Evolutionary conservation across 2,797 vertebrate species (phyloP).

Genomic region (Myioborus miniatus): DNA sequence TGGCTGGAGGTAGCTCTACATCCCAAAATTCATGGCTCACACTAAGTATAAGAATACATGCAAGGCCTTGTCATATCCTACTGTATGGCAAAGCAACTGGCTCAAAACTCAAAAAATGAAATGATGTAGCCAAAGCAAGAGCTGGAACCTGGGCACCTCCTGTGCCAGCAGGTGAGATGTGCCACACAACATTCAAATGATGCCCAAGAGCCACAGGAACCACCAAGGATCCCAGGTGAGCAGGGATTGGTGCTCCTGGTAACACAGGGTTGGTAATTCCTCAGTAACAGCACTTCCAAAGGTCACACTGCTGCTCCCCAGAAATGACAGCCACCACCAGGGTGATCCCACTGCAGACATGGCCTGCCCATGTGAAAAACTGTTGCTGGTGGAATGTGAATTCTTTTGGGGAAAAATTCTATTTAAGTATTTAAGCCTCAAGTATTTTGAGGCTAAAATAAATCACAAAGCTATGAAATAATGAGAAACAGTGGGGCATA

Average conservation of each 20-base stretch:
- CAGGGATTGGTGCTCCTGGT: background rate
- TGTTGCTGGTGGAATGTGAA: background rate
- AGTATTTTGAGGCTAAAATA: background rate
- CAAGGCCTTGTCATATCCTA: background rate
- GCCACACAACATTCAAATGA: accelerated
- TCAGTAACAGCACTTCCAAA: background rate
- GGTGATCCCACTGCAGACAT: background rate
- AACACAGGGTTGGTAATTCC: background rate
- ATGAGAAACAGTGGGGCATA: background rate
- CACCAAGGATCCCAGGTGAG: background rate
- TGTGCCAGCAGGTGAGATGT: background rate
- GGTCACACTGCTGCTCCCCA: background rate
- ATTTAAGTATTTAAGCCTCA: background rate
- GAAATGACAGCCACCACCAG: background rate
- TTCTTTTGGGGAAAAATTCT: background rate
- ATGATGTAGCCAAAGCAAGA: background rate
- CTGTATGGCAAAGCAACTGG: background rate
- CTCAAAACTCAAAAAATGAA: background rate
- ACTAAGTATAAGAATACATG: background rate
- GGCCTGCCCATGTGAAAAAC: background rate
- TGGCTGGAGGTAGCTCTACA: background rate
- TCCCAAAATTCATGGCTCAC: background rate
- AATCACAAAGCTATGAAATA: background rate
- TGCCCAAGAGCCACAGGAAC: accelerated
- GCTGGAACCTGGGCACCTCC: background rate